These are phyloP conservation scores for Drosophila meridionalis DNA, from an alignment of 2,888 invertebrate genomes.

Conservation along the genomic window DNA sequence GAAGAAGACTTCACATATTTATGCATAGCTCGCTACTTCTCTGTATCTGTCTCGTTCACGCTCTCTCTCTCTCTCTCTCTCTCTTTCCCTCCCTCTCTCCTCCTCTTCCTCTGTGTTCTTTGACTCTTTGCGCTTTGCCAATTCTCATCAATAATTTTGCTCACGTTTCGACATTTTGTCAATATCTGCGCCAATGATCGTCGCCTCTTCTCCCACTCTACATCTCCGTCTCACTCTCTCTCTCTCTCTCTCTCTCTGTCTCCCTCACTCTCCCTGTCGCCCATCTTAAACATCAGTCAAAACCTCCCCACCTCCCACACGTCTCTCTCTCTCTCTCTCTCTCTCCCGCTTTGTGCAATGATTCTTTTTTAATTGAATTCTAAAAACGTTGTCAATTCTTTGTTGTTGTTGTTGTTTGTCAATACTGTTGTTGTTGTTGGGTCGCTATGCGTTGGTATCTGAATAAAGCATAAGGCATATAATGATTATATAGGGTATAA, in stretches of 20 bases:
- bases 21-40: constrained; percentile 49
- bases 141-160: constrained; percentile 82
- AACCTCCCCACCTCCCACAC: neutral
- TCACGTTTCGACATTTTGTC: constrained; percentile 85
- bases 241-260: neutral
- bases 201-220: constrained; percentile 32
- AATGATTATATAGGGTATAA: constrained; percentile 29
- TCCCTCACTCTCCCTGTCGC: neutral
- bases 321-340: neutral
- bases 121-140: constrained; percentile 55
- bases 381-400: constrained; percentile 79
- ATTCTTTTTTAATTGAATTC: constrained; percentile 84
- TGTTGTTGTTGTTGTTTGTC: constrained; percentile 51
- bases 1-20: constrained; percentile 23
- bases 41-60: neutral
- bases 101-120: neutral
- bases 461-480: constrained; percentile 38
- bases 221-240: neutral
- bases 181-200: constrained; percentile 83
- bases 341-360: constrained; percentile 73
- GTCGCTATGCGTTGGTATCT: constrained; percentile 76
- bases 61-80: neutral
- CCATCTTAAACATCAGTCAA: constrained; percentile 15
- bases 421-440: constrained; percentile 45
- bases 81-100: neutral